These are phyloP conservation scores for Lasioglossum figueresi DNA, from an alignment of 2,888 invertebrate genomes.

Conservation along the genomic window DNA sequence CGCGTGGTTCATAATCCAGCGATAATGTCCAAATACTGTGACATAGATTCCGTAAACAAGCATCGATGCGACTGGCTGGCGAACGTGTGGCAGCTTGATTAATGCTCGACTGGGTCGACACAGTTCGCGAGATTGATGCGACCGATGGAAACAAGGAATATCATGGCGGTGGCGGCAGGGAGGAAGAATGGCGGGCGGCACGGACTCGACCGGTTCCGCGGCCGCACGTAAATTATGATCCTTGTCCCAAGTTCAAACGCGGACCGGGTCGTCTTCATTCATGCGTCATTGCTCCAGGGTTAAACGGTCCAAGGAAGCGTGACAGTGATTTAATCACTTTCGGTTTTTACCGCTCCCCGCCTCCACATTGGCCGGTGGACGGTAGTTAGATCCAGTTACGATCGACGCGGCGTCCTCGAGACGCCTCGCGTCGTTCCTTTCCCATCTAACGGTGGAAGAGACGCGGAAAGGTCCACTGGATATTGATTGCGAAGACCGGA, in stretches of 20 bases:
- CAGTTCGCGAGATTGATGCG: neutral
- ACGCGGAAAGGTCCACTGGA: neutral
- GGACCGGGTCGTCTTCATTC: conserved; percentile 47
- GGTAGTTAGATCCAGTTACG: conserved; percentile 49
- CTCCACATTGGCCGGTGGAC: conserved; percentile 28
- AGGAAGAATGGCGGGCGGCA: conserved; percentile 21
- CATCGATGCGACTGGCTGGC: neutral
- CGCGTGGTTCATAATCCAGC: neutral
- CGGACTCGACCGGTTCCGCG: conserved; percentile 44
- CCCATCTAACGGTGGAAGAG: neutral
- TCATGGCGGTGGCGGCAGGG: neutral
- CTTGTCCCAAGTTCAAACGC: conserved; percentile 55
- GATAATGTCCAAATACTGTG: neutral
- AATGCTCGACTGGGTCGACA: neutral
- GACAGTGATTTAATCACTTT: conserved; percentile 68
- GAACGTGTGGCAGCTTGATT: neutral
- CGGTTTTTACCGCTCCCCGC: conserved; percentile 46
- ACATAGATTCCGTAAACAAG: neutral
- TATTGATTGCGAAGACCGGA: neutral
- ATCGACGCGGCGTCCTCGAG: conserved; percentile 26
- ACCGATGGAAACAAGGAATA: conserved; percentile 16
- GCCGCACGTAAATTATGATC: conserved; percentile 39
- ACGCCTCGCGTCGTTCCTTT: neutral
- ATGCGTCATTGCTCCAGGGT: conserved; percentile 70
- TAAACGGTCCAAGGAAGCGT: conserved; percentile 68